A percentile compares a stretch with the other conserved stretches of the same genome.
Evolutionary conservation across 2,113 vertebrate species (phyloP).

Genomic region (Tachuris rubrigastra): DNA sequence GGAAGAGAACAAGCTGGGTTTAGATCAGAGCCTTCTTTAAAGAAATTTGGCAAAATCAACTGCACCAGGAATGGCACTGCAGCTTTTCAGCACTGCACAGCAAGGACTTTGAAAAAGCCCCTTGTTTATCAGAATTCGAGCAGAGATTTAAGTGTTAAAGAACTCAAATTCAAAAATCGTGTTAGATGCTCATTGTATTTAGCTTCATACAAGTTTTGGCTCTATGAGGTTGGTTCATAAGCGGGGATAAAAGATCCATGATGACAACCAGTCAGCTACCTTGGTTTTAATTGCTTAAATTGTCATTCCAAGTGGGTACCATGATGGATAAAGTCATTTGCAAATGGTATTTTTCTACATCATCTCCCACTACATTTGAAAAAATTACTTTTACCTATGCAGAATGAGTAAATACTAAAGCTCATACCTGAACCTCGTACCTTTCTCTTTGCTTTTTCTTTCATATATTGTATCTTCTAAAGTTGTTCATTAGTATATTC

Average conservation of each 20-base stretch:
- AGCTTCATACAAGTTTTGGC: not conserved
- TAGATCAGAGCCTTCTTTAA: not conserved
- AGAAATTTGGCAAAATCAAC: not conserved
- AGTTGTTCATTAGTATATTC: not conserved
- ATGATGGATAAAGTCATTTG: not conserved
- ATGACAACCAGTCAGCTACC: not conserved
- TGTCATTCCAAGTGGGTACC: not conserved
- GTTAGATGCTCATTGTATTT: not conserved
- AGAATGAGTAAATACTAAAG: not conserved
- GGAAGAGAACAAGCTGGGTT: not conserved
- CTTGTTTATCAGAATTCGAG: not conserved
- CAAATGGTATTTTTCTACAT: not conserved
- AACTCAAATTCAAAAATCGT: not conserved
- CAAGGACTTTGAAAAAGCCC: not conserved
- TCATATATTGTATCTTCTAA: not conserved
- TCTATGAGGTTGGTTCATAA: not conserved
- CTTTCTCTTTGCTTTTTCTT: not conserved
- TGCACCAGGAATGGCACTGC: not conserved
- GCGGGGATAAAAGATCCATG: not conserved
- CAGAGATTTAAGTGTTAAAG: not conserved
- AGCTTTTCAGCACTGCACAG: not conserved
- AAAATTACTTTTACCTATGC: not conserved
- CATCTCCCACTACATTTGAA: not conserved
- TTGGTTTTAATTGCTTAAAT: not conserved
- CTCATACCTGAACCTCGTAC: not conserved